These are phyloP conservation scores for Xiphophorus birchmanni DNA, from an alignment of 2,797 vertebrate genomes.

Conservation along the genomic window DNA sequence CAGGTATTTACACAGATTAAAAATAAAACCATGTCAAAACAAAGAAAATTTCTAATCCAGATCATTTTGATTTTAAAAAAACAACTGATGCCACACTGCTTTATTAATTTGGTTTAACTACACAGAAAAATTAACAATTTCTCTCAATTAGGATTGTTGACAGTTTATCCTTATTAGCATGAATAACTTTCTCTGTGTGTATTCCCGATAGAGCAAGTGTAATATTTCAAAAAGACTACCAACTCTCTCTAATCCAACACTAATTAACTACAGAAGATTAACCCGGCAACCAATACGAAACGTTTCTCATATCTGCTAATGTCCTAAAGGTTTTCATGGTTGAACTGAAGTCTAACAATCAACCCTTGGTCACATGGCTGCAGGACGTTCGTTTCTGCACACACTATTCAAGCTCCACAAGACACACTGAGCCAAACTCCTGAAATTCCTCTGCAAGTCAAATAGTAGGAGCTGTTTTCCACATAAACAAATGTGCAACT, in stretches of 20 bases:
- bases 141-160: not conserved
- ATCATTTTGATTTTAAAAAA: not conserved
- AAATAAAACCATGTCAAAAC: not conserved
- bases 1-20: not conserved
- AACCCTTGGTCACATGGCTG: not conserved
- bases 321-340: too few relatives aligned
- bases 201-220: not conserved
- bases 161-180: not conserved
- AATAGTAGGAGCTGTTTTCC: not conserved
- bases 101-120: not conserved
- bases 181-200: not conserved
- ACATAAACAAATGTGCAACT: not conserved
- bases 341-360: not conserved
- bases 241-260: not conserved
- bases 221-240: not conserved
- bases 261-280: not conserved
- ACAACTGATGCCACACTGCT: not conserved
- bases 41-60: not conserved
- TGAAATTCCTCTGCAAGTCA: not conserved
- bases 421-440: not conserved
- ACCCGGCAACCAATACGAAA: not conserved
- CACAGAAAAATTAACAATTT: not conserved
- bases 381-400: not conserved
- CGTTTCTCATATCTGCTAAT: not conserved
- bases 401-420: too few relatives aligned